Conservation (phyloP, 2,888 invertebrate genomes). For the Drosophila neutralis region DNA sequence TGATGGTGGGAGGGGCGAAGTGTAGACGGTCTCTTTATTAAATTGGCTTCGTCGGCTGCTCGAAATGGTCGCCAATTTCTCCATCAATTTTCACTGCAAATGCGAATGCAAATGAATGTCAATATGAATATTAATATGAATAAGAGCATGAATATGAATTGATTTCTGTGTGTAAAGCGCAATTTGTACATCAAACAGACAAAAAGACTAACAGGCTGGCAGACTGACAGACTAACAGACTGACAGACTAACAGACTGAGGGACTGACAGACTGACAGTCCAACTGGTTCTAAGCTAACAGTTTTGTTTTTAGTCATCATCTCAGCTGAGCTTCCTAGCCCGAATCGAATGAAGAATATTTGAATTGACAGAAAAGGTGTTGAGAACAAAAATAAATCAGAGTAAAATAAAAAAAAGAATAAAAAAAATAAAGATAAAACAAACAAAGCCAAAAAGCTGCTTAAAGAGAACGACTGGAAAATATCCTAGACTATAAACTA, state of each 20-base stretch:
- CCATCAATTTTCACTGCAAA: slow-evolving; percentile 47
- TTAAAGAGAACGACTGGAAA: background rate
- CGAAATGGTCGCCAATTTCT: slow-evolving; percentile 48
- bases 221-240: background rate
- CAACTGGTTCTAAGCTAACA: background rate
- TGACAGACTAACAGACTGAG: background rate
- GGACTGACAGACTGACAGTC: background rate
- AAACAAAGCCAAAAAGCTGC: background rate
- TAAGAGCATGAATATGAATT: slow-evolving; percentile 8
- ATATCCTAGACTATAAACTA: slow-evolving; percentile 14
- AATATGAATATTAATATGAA: slow-evolving; percentile 39
- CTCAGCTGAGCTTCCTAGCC: background rate
- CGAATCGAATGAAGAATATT: slow-evolving; percentile 32
- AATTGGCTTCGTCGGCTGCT: slow-evolving; percentile 43
- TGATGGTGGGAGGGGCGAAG: background rate
- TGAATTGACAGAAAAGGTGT: slow-evolving; percentile 51
- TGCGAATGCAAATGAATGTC: slow-evolving; percentile 21
- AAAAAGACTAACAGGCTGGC: background rate
- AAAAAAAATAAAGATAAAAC: background rate
- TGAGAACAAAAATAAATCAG: slow-evolving; percentile 67
- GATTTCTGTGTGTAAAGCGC: background rate
- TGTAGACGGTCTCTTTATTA: slow-evolving; percentile 16
- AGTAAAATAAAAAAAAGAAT: slow-evolving; percentile 13
- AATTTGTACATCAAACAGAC: slow-evolving; percentile 1
- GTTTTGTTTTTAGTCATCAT: background rate